A percentile compares a stretch with the other conserved stretches of the same genome.
These are phyloP conservation scores for Carcharodon carcharias DNA, from an alignment of 2,797 vertebrate species.

Conservation along the genomic window DNA sequence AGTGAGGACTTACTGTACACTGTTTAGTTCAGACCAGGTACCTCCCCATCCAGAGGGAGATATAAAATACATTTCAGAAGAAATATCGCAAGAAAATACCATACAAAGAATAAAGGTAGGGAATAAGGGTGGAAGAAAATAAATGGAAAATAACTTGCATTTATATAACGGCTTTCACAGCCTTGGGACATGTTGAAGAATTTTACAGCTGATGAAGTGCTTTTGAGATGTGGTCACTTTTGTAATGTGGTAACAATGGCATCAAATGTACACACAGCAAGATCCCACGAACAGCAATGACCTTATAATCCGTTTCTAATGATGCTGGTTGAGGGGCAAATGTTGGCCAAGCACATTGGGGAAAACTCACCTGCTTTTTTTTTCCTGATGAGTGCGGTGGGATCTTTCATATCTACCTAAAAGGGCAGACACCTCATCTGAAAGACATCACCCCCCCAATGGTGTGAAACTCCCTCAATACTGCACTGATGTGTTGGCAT, in stretches of 20 bases:
- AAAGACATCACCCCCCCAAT: background rate
- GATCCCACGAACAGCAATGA: background rate
- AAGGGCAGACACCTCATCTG: background rate
- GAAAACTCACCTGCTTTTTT: background rate
- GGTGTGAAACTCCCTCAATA: background rate
- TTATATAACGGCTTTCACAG: background rate
- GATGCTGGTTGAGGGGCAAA: background rate
- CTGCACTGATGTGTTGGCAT: background rate
- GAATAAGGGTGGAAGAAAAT: background rate
- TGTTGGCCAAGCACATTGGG: too few species aligned
- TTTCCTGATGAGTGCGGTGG: background rate
- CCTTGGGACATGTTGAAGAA: background rate
- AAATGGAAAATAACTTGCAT: background rate
- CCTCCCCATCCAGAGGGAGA: background rate
- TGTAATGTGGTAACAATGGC: background rate
- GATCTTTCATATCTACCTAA: background rate
- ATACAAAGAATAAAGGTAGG: background rate
- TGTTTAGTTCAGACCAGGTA: too few species aligned
- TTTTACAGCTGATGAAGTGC: background rate
- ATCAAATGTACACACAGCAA: background rate
- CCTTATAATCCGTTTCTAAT: background rate
- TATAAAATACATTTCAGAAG: background rate
- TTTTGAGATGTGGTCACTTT: background rate
- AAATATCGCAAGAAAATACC: background rate
- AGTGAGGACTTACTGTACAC: too few species aligned